Conservation (phyloP, 1,140 invertebrate species). For the Oncopeltus fasciatus region DNA sequence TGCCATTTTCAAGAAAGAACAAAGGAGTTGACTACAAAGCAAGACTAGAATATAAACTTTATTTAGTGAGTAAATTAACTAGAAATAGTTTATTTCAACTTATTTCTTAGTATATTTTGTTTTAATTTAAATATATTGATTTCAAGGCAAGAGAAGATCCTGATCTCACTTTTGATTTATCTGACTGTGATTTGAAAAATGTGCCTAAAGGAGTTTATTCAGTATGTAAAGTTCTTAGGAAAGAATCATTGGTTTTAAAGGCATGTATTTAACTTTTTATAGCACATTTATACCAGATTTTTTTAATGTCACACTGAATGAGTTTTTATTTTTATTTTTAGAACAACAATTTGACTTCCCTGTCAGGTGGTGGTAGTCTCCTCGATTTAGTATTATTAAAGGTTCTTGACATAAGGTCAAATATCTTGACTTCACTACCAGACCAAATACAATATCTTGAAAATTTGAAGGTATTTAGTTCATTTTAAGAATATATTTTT, state of each 20-base stretch:
- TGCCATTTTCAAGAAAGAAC: slow-evolving; percentile 18
- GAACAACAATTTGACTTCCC: slow-evolving; percentile 46
- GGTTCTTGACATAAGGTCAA: slow-evolving; percentile 54
- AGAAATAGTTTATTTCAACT: slow-evolving; percentile 13
- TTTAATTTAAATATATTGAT: slow-evolving; percentile 5
- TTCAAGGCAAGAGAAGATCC: slow-evolving; percentile 54
- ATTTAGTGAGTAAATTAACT: slow-evolving; percentile 36
- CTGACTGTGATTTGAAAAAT: slow-evolving; percentile 48
- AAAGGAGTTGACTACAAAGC: slow-evolving; percentile 40
- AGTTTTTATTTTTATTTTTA: slow-evolving; percentile 31
- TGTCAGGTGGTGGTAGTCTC: slow-evolving; percentile 53
- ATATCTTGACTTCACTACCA: slow-evolving; percentile 47
- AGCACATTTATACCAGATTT: background rate
- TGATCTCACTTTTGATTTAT: slow-evolving; percentile 57
- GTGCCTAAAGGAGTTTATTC: slow-evolving; percentile 60
- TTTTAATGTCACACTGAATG: background rate
- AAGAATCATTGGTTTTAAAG: slow-evolving; percentile 40
- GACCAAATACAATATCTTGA: slow-evolving; percentile 42
- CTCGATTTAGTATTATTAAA: slow-evolving; percentile 49
- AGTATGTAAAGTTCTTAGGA: slow-evolving; percentile 60
- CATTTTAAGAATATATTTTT: no score
- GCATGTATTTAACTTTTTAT: slow-evolving; percentile 14
- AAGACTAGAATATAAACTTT: slow-evolving; percentile 53
- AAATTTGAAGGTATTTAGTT: slow-evolving; percentile 17
- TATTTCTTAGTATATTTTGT: slow-evolving; percentile 10